Evolutionary conservation across 2,888 invertebrate genomes (phyloP), one percentile per base, ranked within the genome.

Genomic region (Xiphydria camelus): DNA sequence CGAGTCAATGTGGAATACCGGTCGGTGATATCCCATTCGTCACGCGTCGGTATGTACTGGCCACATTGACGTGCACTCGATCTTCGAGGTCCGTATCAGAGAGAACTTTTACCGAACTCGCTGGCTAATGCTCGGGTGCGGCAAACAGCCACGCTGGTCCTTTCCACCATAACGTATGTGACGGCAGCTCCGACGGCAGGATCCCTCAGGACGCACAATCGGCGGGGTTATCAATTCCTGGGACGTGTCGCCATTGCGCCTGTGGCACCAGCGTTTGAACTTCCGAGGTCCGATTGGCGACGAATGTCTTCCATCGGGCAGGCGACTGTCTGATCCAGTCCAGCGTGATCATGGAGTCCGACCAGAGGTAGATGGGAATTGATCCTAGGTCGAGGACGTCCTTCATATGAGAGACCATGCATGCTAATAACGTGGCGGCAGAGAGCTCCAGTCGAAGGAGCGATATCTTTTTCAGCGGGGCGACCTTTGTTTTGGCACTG

Each of bases 291-390:
- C 60, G 38, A 38, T 62, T 65, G 0, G 47, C 53, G 0, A n/a
- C n/a, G n/a, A n/a, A n/a, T n/a, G n/a, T n/a, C n/a, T n/a, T n/a
- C n/a, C n/a, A n/a, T n/a, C n/a, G 51, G 12, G 36, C 46, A n/a
- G 62, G 55, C 4, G 53, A 41, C 6, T 51, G 35, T 4, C 38
- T 44, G 5, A 60, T 45, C 55, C 52, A 57, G 1, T 61, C 45
- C 33, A 58, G 41, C n/a, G 54, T 55, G 9, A 61, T 51, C 15
- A 54, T 46, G n/a, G 60, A 61, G 39, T 62, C 61, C 4, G 62
- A 52, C 53, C 57, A n/a, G n/a, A n/a, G n/a, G n/a, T n/a, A n/a
- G n/a, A n/a, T n/a, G n/a, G n/a, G n/a, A n/a, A n/a, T n/a, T 17
- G 35, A 26, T 3, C 18, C 33, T 4, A 35, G 6, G 4, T 46